Evolutionary conservation across 1,140 invertebrate species (phyloP).

Genomic region (Achroia grisella): DNA sequence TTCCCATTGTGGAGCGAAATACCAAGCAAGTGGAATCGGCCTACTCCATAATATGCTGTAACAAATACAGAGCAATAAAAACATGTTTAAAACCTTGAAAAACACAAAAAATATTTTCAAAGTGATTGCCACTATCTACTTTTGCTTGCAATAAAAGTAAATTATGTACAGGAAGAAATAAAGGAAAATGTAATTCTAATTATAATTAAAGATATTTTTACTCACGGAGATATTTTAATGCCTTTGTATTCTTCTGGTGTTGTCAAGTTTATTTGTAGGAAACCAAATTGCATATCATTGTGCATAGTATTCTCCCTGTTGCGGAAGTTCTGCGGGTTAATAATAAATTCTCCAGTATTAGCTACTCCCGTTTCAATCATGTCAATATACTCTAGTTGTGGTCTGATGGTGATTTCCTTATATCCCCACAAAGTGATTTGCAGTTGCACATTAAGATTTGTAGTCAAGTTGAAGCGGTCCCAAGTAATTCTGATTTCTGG

Average conservation of each 20-base stretch:
- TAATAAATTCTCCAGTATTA: slow-evolving; percentile 80
- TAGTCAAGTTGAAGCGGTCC: slow-evolving; percentile 89
- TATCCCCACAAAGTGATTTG: slow-evolving; percentile 91
- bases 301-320: slow-evolving; percentile 80
- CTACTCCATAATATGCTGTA: slow-evolving; percentile 88
- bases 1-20: slow-evolving; percentile 92
- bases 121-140: background rate
- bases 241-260: slow-evolving; percentile 82
- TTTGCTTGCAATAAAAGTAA: no score
- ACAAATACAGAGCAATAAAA: slow-evolving; percentile 13
- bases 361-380: slow-evolving; percentile 76
- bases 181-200: no score
- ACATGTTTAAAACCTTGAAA: no score
- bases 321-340: slow-evolving; percentile 80
- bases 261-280: slow-evolving; percentile 92
- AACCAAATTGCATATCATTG: slow-evolving; percentile 88
- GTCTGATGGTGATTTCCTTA: slow-evolving; percentile 86
- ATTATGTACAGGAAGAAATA: no score
- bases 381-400: slow-evolving; percentile 77
- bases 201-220: slow-evolving; percentile 27
- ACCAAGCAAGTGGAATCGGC: slow-evolving; percentile 94
- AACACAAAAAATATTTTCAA: background rate
- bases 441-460: slow-evolving; percentile 82
- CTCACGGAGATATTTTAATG: slow-evolving; percentile 86
- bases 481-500: slow-evolving; percentile 85